A percentile compares a stretch with the other conserved stretches of the same genome.
These are phyloP conservation scores for Albula goreensis DNA, from an alignment of 2,113 vertebrate genomes.

Conservation along the genomic window DNA sequence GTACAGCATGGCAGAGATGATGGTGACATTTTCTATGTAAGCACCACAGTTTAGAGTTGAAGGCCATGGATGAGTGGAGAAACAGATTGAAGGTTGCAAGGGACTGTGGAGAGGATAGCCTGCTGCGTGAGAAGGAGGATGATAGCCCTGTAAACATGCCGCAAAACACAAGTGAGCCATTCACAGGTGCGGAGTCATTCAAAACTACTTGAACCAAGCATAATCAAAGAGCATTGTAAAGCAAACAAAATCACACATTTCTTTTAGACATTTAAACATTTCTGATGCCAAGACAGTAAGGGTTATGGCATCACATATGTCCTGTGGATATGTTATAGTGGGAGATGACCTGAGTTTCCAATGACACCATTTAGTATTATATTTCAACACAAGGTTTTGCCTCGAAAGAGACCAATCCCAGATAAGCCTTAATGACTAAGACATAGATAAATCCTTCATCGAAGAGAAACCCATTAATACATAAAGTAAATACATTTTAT, in stretches of 20 bases:
- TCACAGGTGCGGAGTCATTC: not conserved
- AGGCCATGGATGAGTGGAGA: constrained; percentile 5
- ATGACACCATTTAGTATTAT: not conserved
- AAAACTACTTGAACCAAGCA: not conserved
- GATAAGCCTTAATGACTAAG: not conserved
- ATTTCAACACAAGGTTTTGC: not conserved
- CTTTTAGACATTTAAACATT: not conserved
- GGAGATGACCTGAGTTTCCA: not conserved
- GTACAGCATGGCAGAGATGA: not conserved
- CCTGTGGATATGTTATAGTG: not conserved
- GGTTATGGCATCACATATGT: not conserved
- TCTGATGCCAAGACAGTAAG: too few species aligned
- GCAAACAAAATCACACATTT: not conserved
- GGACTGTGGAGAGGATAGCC: not conserved
- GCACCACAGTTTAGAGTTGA: not conserved
- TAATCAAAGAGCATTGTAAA: not conserved
- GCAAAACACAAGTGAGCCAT: not conserved
- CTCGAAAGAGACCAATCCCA: not conserved
- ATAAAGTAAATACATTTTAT: not conserved
- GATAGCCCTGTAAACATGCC: not conserved
- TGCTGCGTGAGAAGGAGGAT: not conserved
- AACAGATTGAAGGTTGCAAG: not conserved
- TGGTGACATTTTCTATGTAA: not conserved
- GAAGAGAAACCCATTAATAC: not conserved
- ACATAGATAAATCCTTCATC: not conserved